Evolutionary conservation across 2,888 invertebrate genomes (phyloP).

Genomic region (Agonopterix heracliana): DNA sequence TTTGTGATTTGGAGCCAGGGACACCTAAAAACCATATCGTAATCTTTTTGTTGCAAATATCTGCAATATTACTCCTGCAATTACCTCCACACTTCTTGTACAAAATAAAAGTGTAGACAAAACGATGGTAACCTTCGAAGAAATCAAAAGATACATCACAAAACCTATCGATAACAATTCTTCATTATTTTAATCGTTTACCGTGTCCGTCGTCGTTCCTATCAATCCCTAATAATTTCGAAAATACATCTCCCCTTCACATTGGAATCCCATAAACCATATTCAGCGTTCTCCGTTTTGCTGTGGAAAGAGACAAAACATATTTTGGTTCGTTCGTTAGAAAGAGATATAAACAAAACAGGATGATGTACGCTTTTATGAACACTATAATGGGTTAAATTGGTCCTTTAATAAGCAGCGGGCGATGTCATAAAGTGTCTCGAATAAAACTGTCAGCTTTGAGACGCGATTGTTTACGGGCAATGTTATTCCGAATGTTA

Average conservation of each 20-base stretch:
- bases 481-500: constrained; percentile 28
- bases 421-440: constrained; percentile 57
- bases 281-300: constrained; percentile 38
- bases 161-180: no score
- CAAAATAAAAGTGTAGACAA: no score
- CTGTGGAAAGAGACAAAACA: constrained; percentile 30
- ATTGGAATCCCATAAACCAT: constrained; percentile 64
- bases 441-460: constrained; percentile 54
- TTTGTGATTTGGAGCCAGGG: no score
- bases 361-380: constrained; percentile 71
- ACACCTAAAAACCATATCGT: no score
- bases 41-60: no score
- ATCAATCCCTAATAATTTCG: constrained; percentile 47
- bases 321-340: constrained; percentile 14
- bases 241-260: constrained; percentile 58
- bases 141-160: no score
- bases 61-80: no score
- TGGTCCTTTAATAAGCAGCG: constrained; percentile 66
- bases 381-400: constrained; percentile 72
- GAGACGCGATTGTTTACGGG: constrained; percentile 39
- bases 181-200: no score
- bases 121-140: no score
- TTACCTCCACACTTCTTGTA: no score
- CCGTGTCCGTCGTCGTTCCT: no score
- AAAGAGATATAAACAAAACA: constrained; percentile 53